These are phyloP conservation scores for Perodicticus potto DNA, from an alignment of 2,797 vertebrate genomes.

Conservation along the genomic window DNA sequence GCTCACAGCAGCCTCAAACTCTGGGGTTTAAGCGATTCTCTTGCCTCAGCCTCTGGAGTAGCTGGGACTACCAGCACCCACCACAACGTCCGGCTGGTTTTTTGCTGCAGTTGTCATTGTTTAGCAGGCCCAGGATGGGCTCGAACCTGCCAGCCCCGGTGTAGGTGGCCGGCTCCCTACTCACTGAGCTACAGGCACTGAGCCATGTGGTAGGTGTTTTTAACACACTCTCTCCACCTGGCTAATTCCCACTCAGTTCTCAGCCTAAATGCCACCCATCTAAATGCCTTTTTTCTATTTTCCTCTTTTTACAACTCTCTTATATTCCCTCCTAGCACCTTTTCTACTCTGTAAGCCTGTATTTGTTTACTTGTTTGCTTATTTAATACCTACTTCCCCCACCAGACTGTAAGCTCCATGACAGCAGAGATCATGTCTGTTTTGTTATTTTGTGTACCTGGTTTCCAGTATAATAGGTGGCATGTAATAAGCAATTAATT, in stretches of 20 bases:
- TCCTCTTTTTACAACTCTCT: not conserved
- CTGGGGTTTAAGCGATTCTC: too few relatives aligned
- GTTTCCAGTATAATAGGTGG: not conserved
- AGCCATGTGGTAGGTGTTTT: not conserved
- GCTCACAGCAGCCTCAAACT: too few relatives aligned
- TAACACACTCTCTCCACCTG: not conserved
- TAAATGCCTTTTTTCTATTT: not conserved
- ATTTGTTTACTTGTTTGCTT: slow-evolving; percentile 9
- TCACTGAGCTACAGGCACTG: too few relatives aligned
- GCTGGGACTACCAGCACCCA: too few relatives aligned
- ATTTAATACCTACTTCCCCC: not conserved
- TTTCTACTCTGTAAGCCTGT: not conserved
- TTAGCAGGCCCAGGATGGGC: too few relatives aligned
- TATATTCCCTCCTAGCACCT: not conserved
- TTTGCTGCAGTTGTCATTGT: too few relatives aligned
- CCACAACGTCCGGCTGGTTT: too few relatives aligned
- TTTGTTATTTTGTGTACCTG: not conserved
- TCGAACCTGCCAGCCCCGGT: too few relatives aligned
- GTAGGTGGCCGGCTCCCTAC: too few relatives aligned
- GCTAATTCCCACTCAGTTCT: not conserved
- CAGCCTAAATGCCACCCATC: not conserved
- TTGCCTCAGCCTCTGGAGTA: too few relatives aligned
- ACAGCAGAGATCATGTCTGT: not conserved
- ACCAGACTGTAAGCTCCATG: not conserved
- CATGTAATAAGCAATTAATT: not conserved